phyloP scores from a whole-genome alignment of 2,888 invertebrate genomes.

The Megamerina dolium region DNA sequence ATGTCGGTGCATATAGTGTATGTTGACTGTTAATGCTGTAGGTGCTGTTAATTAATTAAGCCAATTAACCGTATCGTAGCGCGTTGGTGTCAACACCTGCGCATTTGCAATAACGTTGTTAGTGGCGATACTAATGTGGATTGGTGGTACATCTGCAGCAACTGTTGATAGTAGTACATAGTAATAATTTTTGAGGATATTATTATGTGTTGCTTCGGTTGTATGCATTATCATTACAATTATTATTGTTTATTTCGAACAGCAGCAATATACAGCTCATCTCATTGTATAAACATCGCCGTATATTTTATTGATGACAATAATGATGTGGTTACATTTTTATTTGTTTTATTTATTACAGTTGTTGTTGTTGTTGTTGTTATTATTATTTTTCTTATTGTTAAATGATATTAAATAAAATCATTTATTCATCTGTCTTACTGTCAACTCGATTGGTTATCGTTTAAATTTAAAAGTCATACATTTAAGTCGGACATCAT shows the following conservation, averaged over 20 bases:
- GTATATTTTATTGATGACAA: slow-evolving; percentile 2
- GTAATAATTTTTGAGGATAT: too few relatives aligned
- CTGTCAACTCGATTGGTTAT: slow-evolving; percentile 5
- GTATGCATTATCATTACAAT: too few relatives aligned
- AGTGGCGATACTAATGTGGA: neutral
- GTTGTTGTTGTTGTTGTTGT: slow-evolving; percentile 3
- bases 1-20: too few relatives aligned
- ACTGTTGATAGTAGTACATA: too few relatives aligned
- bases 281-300: too few relatives aligned
- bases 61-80: slow-evolving; percentile 7
- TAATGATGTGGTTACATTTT: neutral
- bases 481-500: slow-evolving; percentile 72
- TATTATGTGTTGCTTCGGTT: too few relatives aligned
- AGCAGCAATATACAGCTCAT: too few relatives aligned
- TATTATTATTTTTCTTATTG: neutral
- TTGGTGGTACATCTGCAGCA: neutral
- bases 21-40: too few relatives aligned
- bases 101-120: neutral
- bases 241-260: too few relatives aligned
- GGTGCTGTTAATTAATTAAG: slow-evolving; percentile 18
- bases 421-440: neutral
- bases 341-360: neutral
- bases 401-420: neutral
- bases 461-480: slow-evolving; percentile 34
- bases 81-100: slow-evolving; percentile 2